These are phyloP conservation scores for Drosophila seclusa DNA, from an alignment of 2,888 invertebrate genomes.

Conservation along the genomic window DNA sequence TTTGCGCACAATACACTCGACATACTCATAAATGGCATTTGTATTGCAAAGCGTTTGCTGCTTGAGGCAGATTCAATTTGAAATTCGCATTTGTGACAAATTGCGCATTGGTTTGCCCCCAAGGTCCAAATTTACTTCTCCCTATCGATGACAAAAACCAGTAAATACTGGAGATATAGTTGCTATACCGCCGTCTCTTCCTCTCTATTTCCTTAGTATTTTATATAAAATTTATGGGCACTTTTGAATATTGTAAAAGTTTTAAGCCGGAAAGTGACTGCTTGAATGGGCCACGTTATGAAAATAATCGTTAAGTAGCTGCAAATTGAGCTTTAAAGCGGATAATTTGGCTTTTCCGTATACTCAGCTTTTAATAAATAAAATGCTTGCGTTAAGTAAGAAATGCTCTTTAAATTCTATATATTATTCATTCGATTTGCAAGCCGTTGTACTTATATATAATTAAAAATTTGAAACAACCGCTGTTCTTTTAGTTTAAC, in stretches of 20 bases:
- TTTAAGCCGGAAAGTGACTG: conserved; percentile 29
- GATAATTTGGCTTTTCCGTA: background rate
- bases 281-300: conserved; percentile 8
- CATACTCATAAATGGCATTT: conserved; percentile 42
- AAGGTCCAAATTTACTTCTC: background rate
- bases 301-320: conserved; percentile 11
- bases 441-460: background rate
- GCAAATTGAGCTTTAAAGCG: background rate
- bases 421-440: background rate
- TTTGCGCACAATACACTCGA: conserved; percentile 13
- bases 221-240: conserved; percentile 23
- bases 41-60: conserved; percentile 48
- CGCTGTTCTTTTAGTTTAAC: background rate
- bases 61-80: conserved; percentile 59
- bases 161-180: conserved; percentile 11
- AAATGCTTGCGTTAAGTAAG: background rate
- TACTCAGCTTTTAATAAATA: background rate
- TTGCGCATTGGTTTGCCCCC: conserved; percentile 18
- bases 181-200: background rate
- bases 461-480: background rate
- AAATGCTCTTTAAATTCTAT: background rate
- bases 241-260: conserved; percentile 30
- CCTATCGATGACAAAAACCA: conserved; percentile 30
- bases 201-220: background rate
- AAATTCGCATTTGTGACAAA: conserved; percentile 45